A percentile compares a stretch with the other conserved stretches of the same genome.
Evolutionary conservation across 1,140 invertebrate species (phyloP).

Genomic region (Bombus consobrinus): DNA sequence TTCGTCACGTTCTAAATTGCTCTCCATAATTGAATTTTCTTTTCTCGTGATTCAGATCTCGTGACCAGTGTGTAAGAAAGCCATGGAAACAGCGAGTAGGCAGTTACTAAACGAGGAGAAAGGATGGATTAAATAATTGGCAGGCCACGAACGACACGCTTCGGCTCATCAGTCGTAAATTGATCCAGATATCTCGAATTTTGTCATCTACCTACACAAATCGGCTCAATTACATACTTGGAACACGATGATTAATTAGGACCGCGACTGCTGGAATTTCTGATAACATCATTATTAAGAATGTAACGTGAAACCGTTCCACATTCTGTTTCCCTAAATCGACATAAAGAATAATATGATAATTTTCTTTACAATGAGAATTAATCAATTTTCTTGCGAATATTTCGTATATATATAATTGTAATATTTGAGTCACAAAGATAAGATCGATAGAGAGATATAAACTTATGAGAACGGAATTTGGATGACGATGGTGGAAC

Average conservation of each 20-base stretch:
- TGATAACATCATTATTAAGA: constrained; percentile 17
- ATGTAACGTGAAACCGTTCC: neutral
- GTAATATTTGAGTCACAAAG: neutral
- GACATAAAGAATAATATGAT: neutral
- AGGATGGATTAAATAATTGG: constrained; percentile 46
- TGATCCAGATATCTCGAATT: constrained; percentile 48
- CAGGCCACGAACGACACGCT: neutral
- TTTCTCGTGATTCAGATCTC: neutral
- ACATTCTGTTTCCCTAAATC: neutral
- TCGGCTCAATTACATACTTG: neutral
- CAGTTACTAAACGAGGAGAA: constrained; percentile 35
- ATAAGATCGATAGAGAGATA: neutral
- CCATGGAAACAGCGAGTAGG: constrained; percentile 21
- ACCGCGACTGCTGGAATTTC: constrained; percentile 13
- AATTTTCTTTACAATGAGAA: neutral
- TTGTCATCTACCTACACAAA: constrained; percentile 40
- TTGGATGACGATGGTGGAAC: neutral
- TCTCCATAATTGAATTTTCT: neutral
- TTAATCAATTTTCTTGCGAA: neutral
- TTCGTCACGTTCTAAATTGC: neutral
- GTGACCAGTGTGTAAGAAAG: neutral
- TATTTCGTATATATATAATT: neutral
- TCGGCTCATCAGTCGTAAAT: constrained; percentile 41
- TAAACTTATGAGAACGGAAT: neutral
- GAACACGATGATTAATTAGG: constrained; percentile 29